Base-by-base conservation (phyloP, 2,113 vertebrate genomes). In the Gallinago paraguaiae region DNA sequence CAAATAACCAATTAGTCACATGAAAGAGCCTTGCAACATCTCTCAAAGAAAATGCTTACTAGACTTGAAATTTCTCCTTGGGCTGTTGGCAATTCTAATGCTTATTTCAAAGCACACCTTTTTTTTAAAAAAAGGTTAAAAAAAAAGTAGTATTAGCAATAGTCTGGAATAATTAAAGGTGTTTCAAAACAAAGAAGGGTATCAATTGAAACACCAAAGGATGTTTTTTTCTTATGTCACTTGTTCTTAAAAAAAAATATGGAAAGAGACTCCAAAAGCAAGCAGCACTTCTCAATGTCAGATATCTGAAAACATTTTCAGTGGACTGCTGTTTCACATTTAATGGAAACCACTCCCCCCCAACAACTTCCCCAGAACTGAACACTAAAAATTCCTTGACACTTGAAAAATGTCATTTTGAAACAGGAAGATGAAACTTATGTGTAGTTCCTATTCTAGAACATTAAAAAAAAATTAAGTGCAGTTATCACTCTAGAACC, bases 31-130 rank as follows among this genome's bases (percentile, higher is more conserved):
- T 27, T 74, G 39, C n/a, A 91, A 50, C 33, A 64, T 57, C 33
- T 82, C 45, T 35, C 77, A 86, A 77, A 88, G 35, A 79, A 92
- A 94, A 69, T 17, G 39, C 53, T 82, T 78, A 41, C 11, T 4
- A 31, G 35, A 35, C 6, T 51, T 63, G 2, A 74, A 12, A 78
- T 60, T 78, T 78, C 46, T 77, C 75, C 27, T 54, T 65, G 27
- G n/a, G 30, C 41, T 63, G 23, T 13, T 78, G 31, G 33, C 16
- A 83, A 70, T 54, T 63, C 25, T n/a, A 70, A 80, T 7, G 4
- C 5, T 50, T 39, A 48, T n/a, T 82, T 61, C 8, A 41, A 80
- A 86, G 67, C 0, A 1, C 8, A 64, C 3, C 37, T 53, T 54
- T 54, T 39, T 45, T 50, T 39, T 51, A 39, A 30, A 30, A 50